Percentiles rank a stretch among this genome's conserved stretches.
These are phyloP conservation scores for Diachasmimorpha longicaudata DNA, from an alignment of 1,140 invertebrate genomes.

Conservation along the genomic window DNA sequence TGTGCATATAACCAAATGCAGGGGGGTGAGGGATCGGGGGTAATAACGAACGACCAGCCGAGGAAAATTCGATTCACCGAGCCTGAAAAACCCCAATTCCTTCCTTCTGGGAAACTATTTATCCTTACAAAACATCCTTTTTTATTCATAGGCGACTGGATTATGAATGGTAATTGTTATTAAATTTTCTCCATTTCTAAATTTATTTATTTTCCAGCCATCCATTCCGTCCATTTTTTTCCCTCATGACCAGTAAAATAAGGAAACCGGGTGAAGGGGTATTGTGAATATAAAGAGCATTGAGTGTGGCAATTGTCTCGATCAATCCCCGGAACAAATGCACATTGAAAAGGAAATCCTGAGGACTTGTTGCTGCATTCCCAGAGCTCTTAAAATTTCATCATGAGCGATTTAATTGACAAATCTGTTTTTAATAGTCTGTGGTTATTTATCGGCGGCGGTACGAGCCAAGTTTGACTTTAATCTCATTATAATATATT, in stretches of 20 bases:
- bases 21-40: neutral
- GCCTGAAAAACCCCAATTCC: neutral
- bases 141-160: too few relatives aligned
- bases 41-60: neutral
- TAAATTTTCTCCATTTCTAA: neutral
- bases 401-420: neutral
- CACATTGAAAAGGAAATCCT: neutral
- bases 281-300: too few relatives aligned
- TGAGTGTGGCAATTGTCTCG: too few relatives aligned
- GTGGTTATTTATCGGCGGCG: neutral
- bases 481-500: neutral
- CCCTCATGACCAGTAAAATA: too few relatives aligned
- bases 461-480: slow-evolving; percentile 5
- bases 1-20: neutral
- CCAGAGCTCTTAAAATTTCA: neutral
- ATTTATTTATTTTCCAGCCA: too few relatives aligned
- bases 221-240: too few relatives aligned
- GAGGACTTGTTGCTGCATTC: neutral
- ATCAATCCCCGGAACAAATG: neutral
- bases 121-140: too few relatives aligned
- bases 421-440: neutral
- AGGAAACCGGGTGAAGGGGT: too few relatives aligned
- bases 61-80: neutral
- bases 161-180: too few relatives aligned
- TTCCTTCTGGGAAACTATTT: neutral